phyloP scores from a whole-genome alignment of 2,797 vertebrate genomes.

The Enteromius afrohamiltoni region DNA sequence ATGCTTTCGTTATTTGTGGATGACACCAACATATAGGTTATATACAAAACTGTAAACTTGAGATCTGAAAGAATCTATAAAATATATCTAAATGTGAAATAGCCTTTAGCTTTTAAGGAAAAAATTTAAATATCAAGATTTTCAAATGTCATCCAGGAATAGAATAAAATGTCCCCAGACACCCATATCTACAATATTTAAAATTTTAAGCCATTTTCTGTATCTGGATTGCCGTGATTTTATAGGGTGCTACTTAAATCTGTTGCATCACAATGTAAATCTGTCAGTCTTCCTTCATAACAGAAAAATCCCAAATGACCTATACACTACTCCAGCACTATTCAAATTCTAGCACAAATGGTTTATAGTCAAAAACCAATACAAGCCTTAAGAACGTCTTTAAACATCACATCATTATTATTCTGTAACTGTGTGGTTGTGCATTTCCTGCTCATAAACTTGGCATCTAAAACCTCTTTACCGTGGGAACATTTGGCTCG shows the following conservation, averaged over 20 bases:
- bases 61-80: not conserved
- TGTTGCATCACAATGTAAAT: not conserved
- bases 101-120: not conserved
- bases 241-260: not conserved
- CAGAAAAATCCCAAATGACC: not conserved
- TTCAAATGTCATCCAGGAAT: not conserved
- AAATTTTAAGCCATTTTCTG: conserved; percentile 1
- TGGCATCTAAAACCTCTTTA: conserved; percentile 1
- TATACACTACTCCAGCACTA: not conserved
- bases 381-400: not conserved
- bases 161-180: not conserved
- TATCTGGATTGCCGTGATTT: not conserved
- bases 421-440: conserved; percentile 13
- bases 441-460: conserved; percentile 15
- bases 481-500: not conserved
- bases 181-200: not conserved
- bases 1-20: not conserved
- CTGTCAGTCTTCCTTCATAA: not conserved
- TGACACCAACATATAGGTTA: not conserved
- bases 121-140: not conserved
- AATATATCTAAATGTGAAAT: not conserved
- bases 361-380: not conserved
- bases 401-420: not conserved
- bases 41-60: not conserved
- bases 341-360: not conserved